phyloP scores from a whole-genome alignment of 2,888 invertebrate genomes.

The Pseudococcus jackbeardsleyi region DNA sequence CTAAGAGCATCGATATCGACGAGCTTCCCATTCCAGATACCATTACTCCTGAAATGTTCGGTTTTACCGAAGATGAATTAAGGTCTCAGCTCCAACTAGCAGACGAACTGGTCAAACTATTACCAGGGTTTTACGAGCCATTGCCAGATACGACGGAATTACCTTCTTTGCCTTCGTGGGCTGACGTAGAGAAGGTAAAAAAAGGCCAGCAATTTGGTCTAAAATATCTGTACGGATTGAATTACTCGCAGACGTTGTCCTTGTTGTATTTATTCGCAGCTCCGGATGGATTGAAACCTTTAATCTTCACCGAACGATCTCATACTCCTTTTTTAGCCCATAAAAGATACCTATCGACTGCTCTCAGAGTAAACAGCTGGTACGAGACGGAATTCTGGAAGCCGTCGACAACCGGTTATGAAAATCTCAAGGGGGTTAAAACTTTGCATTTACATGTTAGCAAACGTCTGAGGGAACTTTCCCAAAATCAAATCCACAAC shows the following conservation, averaged over 20 bases:
- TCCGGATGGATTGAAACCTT: conserved; percentile 70
- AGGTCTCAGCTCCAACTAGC: background rate
- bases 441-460: conserved; percentile 70
- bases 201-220: conserved; percentile 72
- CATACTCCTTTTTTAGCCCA: conserved; percentile 72
- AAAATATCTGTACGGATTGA: conserved; percentile 70
- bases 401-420: conserved; percentile 70
- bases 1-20: background rate
- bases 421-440: conserved; percentile 71
- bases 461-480: conserved; percentile 67
- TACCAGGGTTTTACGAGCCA: conserved; percentile 61
- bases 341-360: conserved; percentile 72
- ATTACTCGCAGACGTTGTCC: conserved; percentile 70
- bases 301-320: conserved; percentile 72
- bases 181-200: conserved; percentile 71
- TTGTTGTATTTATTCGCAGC: conserved; percentile 71
- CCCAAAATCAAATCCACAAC: conserved; percentile 67
- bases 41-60: background rate
- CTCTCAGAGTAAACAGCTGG: conserved; percentile 72
- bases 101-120: conserved; percentile 12
- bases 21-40: background rate
- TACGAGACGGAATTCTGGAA: conserved; percentile 72
- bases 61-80: background rate
- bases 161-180: conserved; percentile 70
- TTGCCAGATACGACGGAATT: conserved; percentile 68